Evolutionary conservation across 2,888 invertebrate species (phyloP).

Genomic region (Kryphioiulus occultus): DNA sequence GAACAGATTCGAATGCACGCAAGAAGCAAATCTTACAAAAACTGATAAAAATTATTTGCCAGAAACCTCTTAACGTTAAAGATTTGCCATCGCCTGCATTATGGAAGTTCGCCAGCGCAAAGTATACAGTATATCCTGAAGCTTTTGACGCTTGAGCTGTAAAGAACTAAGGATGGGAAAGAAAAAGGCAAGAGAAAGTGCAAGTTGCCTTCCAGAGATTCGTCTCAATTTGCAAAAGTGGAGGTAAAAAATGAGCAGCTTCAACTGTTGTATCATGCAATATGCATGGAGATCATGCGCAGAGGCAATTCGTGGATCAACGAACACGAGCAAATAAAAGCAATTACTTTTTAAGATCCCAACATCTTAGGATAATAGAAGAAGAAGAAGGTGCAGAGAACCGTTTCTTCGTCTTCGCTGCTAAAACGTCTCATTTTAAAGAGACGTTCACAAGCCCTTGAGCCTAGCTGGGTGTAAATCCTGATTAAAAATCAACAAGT

Average conservation of each 20-base stretch:
- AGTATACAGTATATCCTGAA: not conserved
- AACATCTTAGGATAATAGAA: not conserved
- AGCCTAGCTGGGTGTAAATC: not conserved
- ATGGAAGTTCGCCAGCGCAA: not conserved
- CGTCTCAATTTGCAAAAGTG: constrained; percentile 39
- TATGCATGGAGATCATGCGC: constrained; percentile 7
- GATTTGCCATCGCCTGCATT: not conserved
- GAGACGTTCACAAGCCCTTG: not conserved
- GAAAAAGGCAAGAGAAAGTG: not conserved
- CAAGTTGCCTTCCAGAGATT: not conserved
- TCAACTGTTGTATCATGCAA: not conserved
- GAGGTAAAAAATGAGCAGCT: constrained; percentile 23
- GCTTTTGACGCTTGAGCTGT: not conserved
- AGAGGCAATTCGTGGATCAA: not conserved
- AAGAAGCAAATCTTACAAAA: not conserved
- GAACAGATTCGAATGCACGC: not conserved
- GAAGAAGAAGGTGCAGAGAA: not conserved
- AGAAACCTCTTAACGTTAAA: not conserved
- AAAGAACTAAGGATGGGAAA: not conserved
- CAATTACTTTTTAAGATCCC: not conserved
- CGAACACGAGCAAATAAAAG: not conserved
- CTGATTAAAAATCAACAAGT: constrained; percentile 27
- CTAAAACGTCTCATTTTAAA: not conserved
- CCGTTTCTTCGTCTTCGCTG: not conserved
- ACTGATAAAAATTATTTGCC: not conserved